These are phyloP conservation scores for Acrocephalus arundinaceus DNA, from an alignment of 2,113 vertebrate species.

Conservation along the genomic window DNA sequence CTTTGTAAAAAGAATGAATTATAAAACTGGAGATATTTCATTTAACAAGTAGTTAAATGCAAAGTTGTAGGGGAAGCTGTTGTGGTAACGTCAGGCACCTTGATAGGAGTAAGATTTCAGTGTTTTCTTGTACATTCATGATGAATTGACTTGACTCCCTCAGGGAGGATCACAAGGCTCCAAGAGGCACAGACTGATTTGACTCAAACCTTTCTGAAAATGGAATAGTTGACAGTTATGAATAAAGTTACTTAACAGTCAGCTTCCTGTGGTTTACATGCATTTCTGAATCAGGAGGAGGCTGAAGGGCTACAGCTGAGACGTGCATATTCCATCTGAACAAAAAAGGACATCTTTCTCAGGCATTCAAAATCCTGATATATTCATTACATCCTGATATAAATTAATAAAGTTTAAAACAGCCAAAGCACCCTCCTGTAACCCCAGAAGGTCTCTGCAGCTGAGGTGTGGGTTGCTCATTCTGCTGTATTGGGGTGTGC, in stretches of 20 bases:
- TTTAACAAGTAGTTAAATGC: neutral
- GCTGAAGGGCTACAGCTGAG: constrained; percentile 26
- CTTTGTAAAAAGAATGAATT: neutral
- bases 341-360: neutral
- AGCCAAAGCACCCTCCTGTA: neutral
- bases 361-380: neutral
- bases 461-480: neutral
- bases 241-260: constrained; percentile 65
- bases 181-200: constrained; percentile 8
- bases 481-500: neutral
- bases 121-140: neutral
- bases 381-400: neutral
- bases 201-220: constrained; percentile 62
- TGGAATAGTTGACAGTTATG: constrained; percentile 54
- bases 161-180: neutral
- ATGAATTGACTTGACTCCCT: neutral
- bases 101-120: neutral
- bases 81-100: neutral
- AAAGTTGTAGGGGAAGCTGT: neutral
- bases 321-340: neutral
- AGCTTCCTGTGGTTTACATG: constrained; percentile 62
- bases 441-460: neutral
- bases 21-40: neutral
- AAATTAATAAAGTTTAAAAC: neutral
- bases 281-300: constrained; percentile 41